Evolutionary conservation across 2,113 vertebrate species (phyloP).

Genomic region (Platanista minor): DNA sequence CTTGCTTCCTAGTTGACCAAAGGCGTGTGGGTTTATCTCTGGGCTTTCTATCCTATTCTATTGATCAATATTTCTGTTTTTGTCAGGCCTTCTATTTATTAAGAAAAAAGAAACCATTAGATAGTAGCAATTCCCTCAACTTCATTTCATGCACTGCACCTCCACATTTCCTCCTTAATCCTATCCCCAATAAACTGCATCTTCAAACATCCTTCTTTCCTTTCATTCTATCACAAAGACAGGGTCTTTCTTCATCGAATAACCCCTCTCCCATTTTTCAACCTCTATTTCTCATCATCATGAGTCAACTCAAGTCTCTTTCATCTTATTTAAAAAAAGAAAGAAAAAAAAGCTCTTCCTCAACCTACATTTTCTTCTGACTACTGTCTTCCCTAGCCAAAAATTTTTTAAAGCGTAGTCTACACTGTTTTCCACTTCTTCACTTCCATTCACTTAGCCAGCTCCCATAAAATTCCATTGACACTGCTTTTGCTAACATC

Average conservation of each 20-base stretch:
- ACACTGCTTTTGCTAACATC: not conserved
- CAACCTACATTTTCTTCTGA: not conserved
- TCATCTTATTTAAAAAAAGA: not conserved
- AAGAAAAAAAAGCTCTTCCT: not conserved
- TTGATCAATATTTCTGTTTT: too few species aligned
- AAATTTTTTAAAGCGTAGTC: not conserved
- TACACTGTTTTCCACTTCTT: not conserved
- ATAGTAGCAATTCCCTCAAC: not conserved
- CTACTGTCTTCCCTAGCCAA: not conserved
- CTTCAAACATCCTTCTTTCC: not conserved
- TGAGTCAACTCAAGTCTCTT: not conserved
- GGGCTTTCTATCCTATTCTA: too few species aligned
- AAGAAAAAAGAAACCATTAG: not conserved
- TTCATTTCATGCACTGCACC: not conserved
- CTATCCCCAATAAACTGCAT: not conserved
- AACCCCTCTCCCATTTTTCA: not conserved
- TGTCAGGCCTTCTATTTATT: not conserved
- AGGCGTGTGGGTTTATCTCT: too few species aligned
- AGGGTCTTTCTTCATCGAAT: not conserved
- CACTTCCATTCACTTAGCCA: not conserved
- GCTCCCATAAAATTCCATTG: not conserved
- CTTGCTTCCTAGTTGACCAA: too few species aligned
- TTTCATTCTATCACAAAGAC: not conserved
- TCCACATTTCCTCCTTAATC: not conserved
- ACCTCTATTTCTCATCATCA: not conserved